A percentile compares a stretch with the other conserved stretches of the same genome.
Conservation (phyloP, 2,888 invertebrate species). For the Erebia ligea region DNA sequence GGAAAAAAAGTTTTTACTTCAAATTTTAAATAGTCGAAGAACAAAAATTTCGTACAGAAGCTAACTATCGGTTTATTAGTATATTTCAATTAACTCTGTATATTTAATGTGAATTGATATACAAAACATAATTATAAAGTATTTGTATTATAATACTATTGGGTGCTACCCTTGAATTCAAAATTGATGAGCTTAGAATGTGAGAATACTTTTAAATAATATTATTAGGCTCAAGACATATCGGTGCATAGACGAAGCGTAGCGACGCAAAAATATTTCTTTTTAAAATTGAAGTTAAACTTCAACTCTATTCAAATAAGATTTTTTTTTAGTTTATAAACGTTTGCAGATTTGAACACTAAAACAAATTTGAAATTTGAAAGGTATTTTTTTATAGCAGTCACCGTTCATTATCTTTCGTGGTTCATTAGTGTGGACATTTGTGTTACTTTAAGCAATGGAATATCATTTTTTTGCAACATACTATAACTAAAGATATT, state of each 20-base stretch:
- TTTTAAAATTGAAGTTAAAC: neutral
- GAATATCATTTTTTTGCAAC: neutral
- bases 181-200: conserved; percentile 25
- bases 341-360: too few species aligned
- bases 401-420: too few species aligned
- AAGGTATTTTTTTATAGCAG: too few species aligned
- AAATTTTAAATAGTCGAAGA: too few species aligned
- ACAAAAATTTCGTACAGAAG: too few species aligned
- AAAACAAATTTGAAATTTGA: too few species aligned
- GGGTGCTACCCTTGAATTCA: conserved; percentile 9
- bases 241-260: neutral
- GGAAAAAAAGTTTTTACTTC: too few species aligned
- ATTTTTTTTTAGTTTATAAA: too few species aligned
- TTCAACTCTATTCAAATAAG: too few species aligned
- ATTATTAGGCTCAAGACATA: neutral
- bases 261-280: neutral
- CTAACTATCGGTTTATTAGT: neutral
- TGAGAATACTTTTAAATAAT: neutral
- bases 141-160: neutral
- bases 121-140: neutral
- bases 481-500: too few species aligned
- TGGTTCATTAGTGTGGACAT: neutral
- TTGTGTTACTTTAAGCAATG: neutral
- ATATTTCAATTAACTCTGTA: neutral
- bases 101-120: neutral